Percentiles rank a stretch among this genome's conserved stretches.
Conservation (phyloP, 2,113 vertebrate genomes). For the Pelusios castaneus region DNA sequence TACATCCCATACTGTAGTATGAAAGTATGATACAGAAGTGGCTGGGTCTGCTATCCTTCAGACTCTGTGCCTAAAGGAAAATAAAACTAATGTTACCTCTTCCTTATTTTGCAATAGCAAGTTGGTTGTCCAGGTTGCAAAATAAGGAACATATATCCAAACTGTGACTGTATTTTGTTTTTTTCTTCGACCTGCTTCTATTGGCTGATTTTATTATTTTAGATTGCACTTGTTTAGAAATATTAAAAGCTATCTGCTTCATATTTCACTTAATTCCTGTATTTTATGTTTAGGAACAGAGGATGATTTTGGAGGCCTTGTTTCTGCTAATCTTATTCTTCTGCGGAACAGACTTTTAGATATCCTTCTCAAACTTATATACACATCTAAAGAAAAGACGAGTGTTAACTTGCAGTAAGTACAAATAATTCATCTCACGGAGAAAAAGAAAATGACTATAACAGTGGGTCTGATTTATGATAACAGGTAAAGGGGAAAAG, state of each 20-base stretch:
- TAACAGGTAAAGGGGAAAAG: neutral
- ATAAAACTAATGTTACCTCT: neutral
- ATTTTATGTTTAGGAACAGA: constrained; percentile 81
- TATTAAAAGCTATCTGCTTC: neutral
- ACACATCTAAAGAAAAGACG: constrained; percentile 94
- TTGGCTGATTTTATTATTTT: neutral
- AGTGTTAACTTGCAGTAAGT: constrained; percentile 93
- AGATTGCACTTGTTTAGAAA: neutral
- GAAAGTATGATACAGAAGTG: neutral
- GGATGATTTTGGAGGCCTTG: constrained; percentile 93
- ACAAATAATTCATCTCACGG: neutral
- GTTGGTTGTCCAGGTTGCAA: fast-evolving
- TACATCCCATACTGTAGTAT: neutral
- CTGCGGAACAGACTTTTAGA: constrained; percentile 94
- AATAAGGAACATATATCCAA: neutral
- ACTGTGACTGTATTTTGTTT: neutral
- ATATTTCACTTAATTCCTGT: neutral
- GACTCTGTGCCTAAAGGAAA: neutral
- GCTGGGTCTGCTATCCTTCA: neutral
- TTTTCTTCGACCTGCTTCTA: neutral
- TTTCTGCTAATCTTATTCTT: constrained; percentile 94
- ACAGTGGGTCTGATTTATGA: neutral
- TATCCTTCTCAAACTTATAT: constrained; percentile 91
- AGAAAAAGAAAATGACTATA: neutral
- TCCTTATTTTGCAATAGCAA: neutral